Base-by-base conservation (phyloP, 2,797 vertebrate species). In the Scleropages formosus region DNA sequence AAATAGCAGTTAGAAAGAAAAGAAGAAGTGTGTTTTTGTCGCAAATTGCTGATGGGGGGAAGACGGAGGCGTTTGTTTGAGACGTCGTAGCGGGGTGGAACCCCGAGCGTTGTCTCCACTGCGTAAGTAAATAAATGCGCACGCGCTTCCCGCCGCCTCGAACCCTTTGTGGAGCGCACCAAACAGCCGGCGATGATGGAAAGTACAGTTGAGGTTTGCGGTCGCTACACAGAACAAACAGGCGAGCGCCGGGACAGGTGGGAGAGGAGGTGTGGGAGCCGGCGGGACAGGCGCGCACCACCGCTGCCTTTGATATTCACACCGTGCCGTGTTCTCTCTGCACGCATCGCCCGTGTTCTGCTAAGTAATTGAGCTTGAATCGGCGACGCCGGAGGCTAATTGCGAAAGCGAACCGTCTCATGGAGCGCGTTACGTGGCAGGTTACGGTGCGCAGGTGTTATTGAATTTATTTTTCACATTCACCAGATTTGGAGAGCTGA, bases 361-460 rank as follows among this genome's bases (percentile, higher is more conserved):
- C 86, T 84, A 82, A 87, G 90, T 93, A 92, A 93, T 93, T 91
- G 91, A 92, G 90, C 92, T 93, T 92, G 87, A 91, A 92, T 91
- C 89, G 87, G 87, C 90, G 89, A 85, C 88, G 90, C 90, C 89
- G 85, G 80, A 81, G 89, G 92, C 89, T 90, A 91, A 91, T 90
- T 91, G 89, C 87, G 90, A 91, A 92, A 92, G 91, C 89, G 88
- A 92, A 92, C 92, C 89, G 89, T 92, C 91, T 91, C 91, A 90
- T 88, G 87, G 89, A 92, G 92, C 92, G 84, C 86, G 85, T 85
- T 82, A 6, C 31, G 39, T 39, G 31, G 31, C 39, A 81, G 83
- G 89, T 89, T 89, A 88, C 84, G 86, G 80, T 86, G 87, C 82
- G 83, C 89, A 90, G 91, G 89, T 93, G 89, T 89, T 91, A 90